Evolutionary conservation across 2,888 invertebrate species (phyloP), one percentile per base, ranked within the genome.

Genomic region (Drosophila mulleri): DNA sequence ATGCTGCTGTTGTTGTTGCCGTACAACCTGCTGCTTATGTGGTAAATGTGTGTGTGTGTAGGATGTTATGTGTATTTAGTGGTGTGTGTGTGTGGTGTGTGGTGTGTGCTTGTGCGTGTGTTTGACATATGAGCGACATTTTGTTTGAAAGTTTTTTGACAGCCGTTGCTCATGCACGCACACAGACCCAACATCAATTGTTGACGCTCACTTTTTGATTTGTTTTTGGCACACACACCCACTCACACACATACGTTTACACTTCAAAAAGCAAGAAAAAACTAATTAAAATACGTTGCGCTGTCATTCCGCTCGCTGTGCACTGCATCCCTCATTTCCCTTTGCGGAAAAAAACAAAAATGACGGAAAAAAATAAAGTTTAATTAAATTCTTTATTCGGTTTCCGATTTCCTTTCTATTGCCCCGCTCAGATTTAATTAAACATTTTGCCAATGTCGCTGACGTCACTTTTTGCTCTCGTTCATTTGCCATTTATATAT

Each of bases 101-200:
- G 39, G 2, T 39, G 42, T 23, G 44, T 57, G 42, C 50, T 58
- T 58, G 56, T 64, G 70, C 56, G 67, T 76, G 70, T 52, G 68
- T 75, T 70, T 81, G 88, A 86, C 83, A 86, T 86, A 81, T 80
- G 86, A 88, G 86, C 88, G 87, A 88, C 83, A 86, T 84, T 84
- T 88, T 85, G 89, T 83, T 81, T 79, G 68, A 88, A 85, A 88
- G 87, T 89, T 86, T 84, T 84, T 77, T 86, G 84, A 88, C 89
- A 83, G 78, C 71, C 67, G 37, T 69, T 67, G 78, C 73, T 78
- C 66, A 88, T 35, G 48, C 32, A 47, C 32, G 47, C 57, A 61
- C 20, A 37, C n/a, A 41, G 39, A 29, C 18, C 53, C 58, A 41
- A 69, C 82, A 73, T 86, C 84, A 88, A 89, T 88, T 83, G 84